Evolutionary conservation across 2,888 invertebrate genomes (phyloP), one percentile per base, ranked within the genome.

Genomic region (Pachliopta kotzebuea): DNA sequence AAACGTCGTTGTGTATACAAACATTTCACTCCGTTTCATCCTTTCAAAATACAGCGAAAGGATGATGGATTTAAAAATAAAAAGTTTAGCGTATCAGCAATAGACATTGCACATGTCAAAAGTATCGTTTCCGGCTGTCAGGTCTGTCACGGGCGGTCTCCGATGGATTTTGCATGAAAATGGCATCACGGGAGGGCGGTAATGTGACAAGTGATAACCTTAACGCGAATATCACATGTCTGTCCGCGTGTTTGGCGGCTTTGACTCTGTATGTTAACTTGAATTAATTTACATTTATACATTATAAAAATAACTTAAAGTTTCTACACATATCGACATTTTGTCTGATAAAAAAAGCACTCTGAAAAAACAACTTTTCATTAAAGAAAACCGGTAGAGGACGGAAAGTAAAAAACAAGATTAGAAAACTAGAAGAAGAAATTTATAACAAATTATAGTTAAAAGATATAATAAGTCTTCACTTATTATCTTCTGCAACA

Each of bases 161-260:
- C 75, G 77, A 70, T 85, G 88, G 84, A 86, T 89, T 90, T 89
- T 88, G 88, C 88, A 90, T 90, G 78, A 80, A 85, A 86, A 85
- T 84, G 83, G 73, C 77, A 78, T 77, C 78, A 75, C 72, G 74
- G 78, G 75, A 76, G 74, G 74, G 75, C 80, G 75, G 80, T 90
- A 90, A 90, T 89, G 81, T 90, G 90, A 90, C 90, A 89, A 80
- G 88, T 76, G 90, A 90, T 84, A 88, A 85, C 89, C 86, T n/a
- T 57, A 65, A 59, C 62, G 58, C 58, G 61, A 62, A 65, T 62
- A 65, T 53, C 50, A 31, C 49, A 23, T 59, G 59, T 63, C 59
- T 61, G 57, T 29, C 21, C 55, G 50, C 37, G 37, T 53, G 54
- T 65, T 58, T 62, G 58, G 62, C 17, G 37, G 42, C 59, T 31